Conservation (phyloP, 2,113 vertebrate species). For the Notarius lentiginosus region DNA sequence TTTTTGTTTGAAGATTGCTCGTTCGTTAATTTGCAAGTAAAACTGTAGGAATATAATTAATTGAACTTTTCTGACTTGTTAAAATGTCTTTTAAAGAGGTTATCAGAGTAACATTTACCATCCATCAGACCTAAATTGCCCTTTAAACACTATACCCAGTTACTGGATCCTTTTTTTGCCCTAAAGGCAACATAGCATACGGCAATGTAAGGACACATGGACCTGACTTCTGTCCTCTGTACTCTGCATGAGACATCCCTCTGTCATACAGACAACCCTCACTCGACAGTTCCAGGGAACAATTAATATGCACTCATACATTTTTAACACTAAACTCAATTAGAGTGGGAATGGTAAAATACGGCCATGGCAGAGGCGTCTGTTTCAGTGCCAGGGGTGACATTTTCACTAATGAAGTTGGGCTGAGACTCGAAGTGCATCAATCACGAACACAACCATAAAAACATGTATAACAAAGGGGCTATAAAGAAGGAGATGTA, state of each 20-base stretch:
- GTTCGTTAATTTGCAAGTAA: background rate
- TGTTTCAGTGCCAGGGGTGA: conserved; percentile 58
- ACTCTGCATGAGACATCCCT: conserved; percentile 46
- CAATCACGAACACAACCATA: conserved; percentile 50
- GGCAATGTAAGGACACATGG: conserved; percentile 35
- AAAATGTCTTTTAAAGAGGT: conserved; percentile 60
- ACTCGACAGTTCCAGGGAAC: conserved; percentile 47
- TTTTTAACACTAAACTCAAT: conserved; percentile 64
- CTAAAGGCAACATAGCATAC: conserved; percentile 35
- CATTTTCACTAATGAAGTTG: conserved; percentile 64
- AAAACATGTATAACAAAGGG: conserved; percentile 20
- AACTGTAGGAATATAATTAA: background rate
- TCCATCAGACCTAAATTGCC: conserved; percentile 45
- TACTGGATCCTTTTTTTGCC: conserved; percentile 38
- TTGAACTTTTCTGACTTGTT: conserved; percentile 48
- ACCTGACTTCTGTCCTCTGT: conserved; percentile 36
- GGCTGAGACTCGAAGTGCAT: conserved; percentile 53
- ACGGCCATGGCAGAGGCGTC: conserved; percentile 50
- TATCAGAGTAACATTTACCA: conserved; percentile 48
- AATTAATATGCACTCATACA: conserved; percentile 66
- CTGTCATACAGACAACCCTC: conserved; percentile 40
- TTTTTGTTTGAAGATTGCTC: background rate
- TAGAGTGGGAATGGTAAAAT: conserved; percentile 60
- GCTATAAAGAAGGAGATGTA: conserved; percentile 22
- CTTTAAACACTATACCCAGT: conserved; percentile 32